These are phyloP conservation scores for Oegoconia quadripuncta DNA, from an alignment of 2,888 invertebrate genomes.

Conservation along the genomic window DNA sequence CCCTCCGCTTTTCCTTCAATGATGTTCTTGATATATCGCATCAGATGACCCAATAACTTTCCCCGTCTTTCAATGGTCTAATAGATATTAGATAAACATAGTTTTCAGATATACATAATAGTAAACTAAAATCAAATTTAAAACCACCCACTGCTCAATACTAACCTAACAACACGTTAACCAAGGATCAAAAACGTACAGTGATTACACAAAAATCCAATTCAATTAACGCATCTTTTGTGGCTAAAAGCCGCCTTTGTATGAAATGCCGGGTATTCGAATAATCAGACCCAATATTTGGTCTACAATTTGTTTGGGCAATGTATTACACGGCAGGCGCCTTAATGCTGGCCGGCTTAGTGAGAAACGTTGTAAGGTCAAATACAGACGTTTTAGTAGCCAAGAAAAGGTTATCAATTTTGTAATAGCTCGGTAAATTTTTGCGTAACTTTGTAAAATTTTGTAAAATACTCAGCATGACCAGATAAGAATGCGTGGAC, in stretches of 20 bases:
- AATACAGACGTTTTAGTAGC: slow-evolving; percentile 2
- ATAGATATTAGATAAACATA: too few relatives aligned
- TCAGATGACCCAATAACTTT: too few relatives aligned
- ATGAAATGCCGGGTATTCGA: slow-evolving; percentile 40
- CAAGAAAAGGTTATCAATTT: too few relatives aligned
- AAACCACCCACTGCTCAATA: not conserved
- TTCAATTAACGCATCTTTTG: slow-evolving; percentile 71
- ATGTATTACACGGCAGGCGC: slow-evolving; percentile 53
- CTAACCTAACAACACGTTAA: slow-evolving; percentile 33
- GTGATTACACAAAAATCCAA: slow-evolving; percentile 64
- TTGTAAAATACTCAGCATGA: too few relatives aligned
- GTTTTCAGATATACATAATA: too few relatives aligned
- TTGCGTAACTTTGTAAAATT: too few relatives aligned
- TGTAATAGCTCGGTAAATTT: too few relatives aligned
- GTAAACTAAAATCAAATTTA: not conserved
- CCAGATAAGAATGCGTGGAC: too few relatives aligned
- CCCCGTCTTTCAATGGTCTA: too few relatives aligned
- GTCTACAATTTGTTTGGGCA: slow-evolving; percentile 63
- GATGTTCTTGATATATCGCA: too few relatives aligned
- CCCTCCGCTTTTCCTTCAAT: too few relatives aligned
- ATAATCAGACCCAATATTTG: slow-evolving; percentile 72
- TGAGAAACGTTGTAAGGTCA: slow-evolving; percentile 1
- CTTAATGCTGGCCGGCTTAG: slow-evolving; percentile 27
- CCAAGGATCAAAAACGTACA: slow-evolving; percentile 59
- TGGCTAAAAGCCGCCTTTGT: slow-evolving; percentile 73